Base-by-base conservation (phyloP, 2,797 vertebrate genomes). In the Calcarius lapponicus region DNA sequence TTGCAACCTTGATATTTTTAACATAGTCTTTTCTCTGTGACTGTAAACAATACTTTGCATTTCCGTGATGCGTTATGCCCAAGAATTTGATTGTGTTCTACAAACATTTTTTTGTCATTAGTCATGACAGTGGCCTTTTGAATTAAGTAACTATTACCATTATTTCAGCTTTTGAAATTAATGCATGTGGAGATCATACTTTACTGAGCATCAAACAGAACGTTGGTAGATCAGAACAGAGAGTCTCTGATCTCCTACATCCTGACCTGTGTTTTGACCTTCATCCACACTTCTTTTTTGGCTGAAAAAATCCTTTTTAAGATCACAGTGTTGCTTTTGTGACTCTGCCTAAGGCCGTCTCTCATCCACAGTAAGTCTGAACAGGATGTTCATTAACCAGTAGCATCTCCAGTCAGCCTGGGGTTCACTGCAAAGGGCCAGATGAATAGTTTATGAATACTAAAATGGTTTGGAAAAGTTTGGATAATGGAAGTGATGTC, bases 161-260 rank as follows among this genome's bases (percentile, higher is more conserved):
- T 93, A 82, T 67, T 94, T 93, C 72, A 71, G 57, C 72, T 89
- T 96, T 80, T 91, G 34, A 83, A 93, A 82, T 69, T 10, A 80
- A 58, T 53, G 40, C 81, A 65, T 65, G 58, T 16, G 28, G 91
- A 86, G 89, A 80, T 61, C 28, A 48, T 73, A 65, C 53, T 89
- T 90, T 62, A 43, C 34, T 75, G 47, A 90, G 50, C 66, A 61
- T 85, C 57, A 80, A 78, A 83, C n/a, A 75, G 42, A 83, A 74
- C 7, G 7, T 6, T 13, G 1, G 34, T 74, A 32, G 72, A 83
- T 92, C 69, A 91, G 75, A 86, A 86, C n/a, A 57, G 64, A 48
- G n/a, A 50, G 42, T 51, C 64, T 61, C 40, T 66, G 45, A 83
- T 88, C 28, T 80, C 87, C 50, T 87, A 17, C 36, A 66, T 70